These are phyloP conservation scores for Oscarella lobularis DNA, from an alignment of 37 sponge, comb jelly and placozoan genomes.

Conservation along the genomic window DNA sequence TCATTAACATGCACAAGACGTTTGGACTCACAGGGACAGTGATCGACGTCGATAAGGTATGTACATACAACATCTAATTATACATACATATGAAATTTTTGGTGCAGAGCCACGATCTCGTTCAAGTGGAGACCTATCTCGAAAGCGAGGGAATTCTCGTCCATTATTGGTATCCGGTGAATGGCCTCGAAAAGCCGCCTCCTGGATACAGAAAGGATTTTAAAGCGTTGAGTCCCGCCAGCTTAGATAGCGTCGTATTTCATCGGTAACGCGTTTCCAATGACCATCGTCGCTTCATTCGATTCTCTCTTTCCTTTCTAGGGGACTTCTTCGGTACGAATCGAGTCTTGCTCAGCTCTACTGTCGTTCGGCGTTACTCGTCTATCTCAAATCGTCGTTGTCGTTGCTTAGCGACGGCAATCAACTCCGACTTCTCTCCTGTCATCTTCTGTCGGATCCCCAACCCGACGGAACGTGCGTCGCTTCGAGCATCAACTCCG, in stretches of 20 bases:
- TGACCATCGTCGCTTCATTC: conserved; percentile 1
- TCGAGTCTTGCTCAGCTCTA: conserved; percentile 13
- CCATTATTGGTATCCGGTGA: conserved; percentile 87
- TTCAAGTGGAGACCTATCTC: conserved; percentile 91
- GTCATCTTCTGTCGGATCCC: conserved; percentile 11
- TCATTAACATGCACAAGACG: conserved; percentile 79
- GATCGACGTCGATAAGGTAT: conserved; percentile 21
- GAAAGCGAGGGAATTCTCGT: conserved; percentile 85
- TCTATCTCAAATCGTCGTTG: conserved; percentile 10
- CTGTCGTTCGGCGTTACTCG: conserved; percentile 16
- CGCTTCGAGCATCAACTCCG: not conserved
- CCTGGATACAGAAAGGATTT: conserved; percentile 48
- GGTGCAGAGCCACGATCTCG: conserved; percentile 50
- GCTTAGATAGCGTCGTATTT: conserved; percentile 7
- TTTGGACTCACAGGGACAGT: conserved; percentile 77
- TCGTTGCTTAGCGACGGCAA: conserved; percentile 10
- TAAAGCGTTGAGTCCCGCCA: conserved; percentile 2
- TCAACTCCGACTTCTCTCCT: conserved; percentile 9
- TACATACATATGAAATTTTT: too few relatives aligned
- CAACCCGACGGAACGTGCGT: conserved; percentile 17
- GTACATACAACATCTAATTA: not conserved
- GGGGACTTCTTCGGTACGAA: conserved; percentile 8
- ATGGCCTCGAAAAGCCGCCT: conserved; percentile 74
- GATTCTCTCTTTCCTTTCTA: conserved; percentile 11
- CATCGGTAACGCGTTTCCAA: conserved; percentile 9